Evolutionary conservation across 2,888 invertebrate genomes (phyloP).

Genomic region (Stictocephala bisonia): DNA sequence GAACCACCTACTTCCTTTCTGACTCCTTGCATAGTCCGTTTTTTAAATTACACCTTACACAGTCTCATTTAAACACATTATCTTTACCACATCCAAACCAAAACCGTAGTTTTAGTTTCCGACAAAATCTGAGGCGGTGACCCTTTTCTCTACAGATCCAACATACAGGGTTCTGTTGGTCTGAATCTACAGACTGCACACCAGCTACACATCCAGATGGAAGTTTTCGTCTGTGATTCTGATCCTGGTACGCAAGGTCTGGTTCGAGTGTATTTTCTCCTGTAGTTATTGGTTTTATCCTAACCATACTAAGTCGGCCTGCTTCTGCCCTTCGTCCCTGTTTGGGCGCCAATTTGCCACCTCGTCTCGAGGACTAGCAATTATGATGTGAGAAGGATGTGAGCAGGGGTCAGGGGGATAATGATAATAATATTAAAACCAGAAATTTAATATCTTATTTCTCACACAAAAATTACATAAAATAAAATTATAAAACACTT

Average conservation of each 20-base stretch:
- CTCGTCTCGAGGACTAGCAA: too few relatives aligned
- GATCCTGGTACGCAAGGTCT: slow-evolving; percentile 42
- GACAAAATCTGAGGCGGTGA: slow-evolving; percentile 20
- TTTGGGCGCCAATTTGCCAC: too few relatives aligned
- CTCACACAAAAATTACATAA: too few relatives aligned
- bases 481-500: too few relatives aligned
- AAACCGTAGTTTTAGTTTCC: neutral
- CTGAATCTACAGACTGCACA: too few relatives aligned
- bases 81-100: slow-evolving; percentile 13
- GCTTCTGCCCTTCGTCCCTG: neutral
- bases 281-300: neutral
- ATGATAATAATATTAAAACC: too few relatives aligned
- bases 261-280: slow-evolving; percentile 45
- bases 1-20: too few relatives aligned
- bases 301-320: neutral
- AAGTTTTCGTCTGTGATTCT: neutral
- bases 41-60: slow-evolving; percentile 3
- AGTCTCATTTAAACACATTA: neutral
- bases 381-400: too few relatives aligned
- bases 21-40: slow-evolving; percentile 25
- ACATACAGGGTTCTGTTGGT: too few relatives aligned
- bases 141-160: slow-evolving; percentile 37
- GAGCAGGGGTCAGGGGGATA: too few relatives aligned
- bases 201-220: slow-evolving; percentile 6
- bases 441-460: too few relatives aligned